A percentile compares a stretch with the other conserved stretches of the same genome.
Conservation (phyloP, 2,797 vertebrate genomes). For the Arnoldichthys spilopterus region DNA sequence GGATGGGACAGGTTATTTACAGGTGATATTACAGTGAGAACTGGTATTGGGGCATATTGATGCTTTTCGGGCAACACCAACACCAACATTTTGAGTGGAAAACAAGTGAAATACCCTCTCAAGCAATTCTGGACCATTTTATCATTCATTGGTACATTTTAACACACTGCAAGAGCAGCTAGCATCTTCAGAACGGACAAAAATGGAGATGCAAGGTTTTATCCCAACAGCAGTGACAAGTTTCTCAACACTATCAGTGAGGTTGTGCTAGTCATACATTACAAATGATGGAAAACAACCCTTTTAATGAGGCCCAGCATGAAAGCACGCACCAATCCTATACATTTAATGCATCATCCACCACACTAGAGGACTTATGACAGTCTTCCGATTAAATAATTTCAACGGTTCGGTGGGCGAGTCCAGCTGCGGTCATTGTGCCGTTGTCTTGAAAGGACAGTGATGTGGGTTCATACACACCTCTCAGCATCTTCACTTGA, state of each 20-base stretch:
- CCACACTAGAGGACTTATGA: not conserved
- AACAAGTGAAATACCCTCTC: no score
- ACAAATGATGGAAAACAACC: not conserved
- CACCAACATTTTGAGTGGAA: no score
- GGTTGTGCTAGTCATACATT: not conserved
- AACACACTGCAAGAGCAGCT: no score
- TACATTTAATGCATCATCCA: not conserved
- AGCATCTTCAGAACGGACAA: no score
- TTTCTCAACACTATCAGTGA: not conserved
- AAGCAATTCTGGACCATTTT: no score
- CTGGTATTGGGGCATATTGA: no score
- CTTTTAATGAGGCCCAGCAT: not conserved
- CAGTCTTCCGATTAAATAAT: not conserved
- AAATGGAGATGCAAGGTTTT: no score
- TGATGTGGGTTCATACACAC: slow-evolving; percentile 20
- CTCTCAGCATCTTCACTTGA: slow-evolving; percentile 64
- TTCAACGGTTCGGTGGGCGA: not conserved
- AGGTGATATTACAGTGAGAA: no score
- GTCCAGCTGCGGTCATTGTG: slow-evolving; percentile 21
- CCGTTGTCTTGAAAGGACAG: slow-evolving; percentile 20
- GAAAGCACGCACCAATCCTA: not conserved
- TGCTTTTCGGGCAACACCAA: no score
- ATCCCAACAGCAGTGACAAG: not conserved
- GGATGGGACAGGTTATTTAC: no score
- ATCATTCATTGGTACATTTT: no score